phyloP scores from a whole-genome alignment of 2,797 vertebrate genomes.

The Triplophysa bombifrons region DNA sequence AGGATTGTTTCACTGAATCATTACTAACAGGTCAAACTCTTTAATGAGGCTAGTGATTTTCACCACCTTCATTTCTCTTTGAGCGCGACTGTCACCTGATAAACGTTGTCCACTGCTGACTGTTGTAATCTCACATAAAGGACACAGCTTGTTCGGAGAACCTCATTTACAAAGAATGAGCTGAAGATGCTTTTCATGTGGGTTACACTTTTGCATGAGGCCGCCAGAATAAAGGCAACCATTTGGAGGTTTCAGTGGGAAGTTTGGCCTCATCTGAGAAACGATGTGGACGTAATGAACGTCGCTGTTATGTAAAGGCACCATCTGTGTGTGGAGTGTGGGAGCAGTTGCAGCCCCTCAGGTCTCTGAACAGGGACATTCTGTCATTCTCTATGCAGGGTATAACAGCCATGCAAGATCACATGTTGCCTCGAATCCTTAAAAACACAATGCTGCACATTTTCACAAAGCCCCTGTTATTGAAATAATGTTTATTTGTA shows the following conservation, averaged over 20 bases:
- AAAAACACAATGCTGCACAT: not conserved
- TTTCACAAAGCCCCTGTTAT: conserved; percentile 15
- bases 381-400: conserved; percentile 26
- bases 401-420: conserved; percentile 14
- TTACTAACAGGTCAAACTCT: conserved; percentile 19
- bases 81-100: conserved; percentile 8
- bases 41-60: conserved; percentile 34
- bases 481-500: conserved; percentile 1
- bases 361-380: conserved; percentile 44
- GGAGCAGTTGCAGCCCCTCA: conserved; percentile 55
- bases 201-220: not conserved
- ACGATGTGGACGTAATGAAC: conserved; percentile 52
- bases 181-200: not conserved
- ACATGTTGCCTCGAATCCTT: not conserved
- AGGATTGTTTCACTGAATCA: conserved; percentile 23
- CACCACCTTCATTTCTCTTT: conserved; percentile 15
- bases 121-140: not conserved
- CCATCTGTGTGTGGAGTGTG: conserved; percentile 59
- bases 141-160: not conserved
- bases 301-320: conserved; percentile 56
- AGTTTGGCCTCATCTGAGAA: conserved; percentile 37
- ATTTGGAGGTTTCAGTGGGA: conserved; percentile 7
- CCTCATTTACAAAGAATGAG: not conserved
- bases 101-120: not conserved
- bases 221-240: no score